A percentile compares a stretch with the other conserved stretches of the same genome.
These are phyloP conservation scores for Apamea anceps DNA, from an alignment of 2,888 invertebrate genomes.

Conservation along the genomic window DNA sequence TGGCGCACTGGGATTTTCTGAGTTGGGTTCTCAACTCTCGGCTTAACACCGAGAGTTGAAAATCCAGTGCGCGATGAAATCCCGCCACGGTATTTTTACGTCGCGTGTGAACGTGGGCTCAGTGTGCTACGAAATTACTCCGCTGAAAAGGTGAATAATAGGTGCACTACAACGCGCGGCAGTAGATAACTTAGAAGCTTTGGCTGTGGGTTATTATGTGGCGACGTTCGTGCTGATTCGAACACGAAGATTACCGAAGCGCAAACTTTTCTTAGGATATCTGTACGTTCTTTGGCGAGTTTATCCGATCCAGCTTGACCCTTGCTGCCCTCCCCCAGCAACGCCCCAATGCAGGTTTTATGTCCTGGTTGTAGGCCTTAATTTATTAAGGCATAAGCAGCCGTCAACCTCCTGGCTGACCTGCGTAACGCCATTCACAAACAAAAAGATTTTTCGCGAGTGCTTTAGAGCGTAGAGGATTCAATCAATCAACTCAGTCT, in stretches of 20 bases:
- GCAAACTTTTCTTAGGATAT: background rate
- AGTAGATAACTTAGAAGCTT: background rate
- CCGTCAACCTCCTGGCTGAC: background rate
- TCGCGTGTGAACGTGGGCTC: no score
- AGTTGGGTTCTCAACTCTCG: no score
- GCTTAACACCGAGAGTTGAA: no score
- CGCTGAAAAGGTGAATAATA: background rate
- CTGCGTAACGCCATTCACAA: background rate
- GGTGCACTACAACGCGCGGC: background rate
- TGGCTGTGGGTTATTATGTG: background rate
- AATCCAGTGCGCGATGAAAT: no score
- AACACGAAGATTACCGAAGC: background rate
- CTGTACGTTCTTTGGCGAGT: background rate
- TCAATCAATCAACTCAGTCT: no score
- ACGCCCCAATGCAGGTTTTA: background rate
- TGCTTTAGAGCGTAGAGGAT: background rate
- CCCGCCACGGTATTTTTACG: no score
- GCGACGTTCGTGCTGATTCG: background rate
- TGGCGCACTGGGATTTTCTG: no score
- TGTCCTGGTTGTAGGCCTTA: background rate
- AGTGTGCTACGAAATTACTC: background rate
- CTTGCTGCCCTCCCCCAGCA: background rate
- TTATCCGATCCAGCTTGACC: background rate
- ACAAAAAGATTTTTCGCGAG: background rate
- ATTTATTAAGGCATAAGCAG: background rate